These are phyloP conservation scores for Neodiprion lecontei DNA, from an alignment of 1,140 invertebrate genomes.

Conservation along the genomic window DNA sequence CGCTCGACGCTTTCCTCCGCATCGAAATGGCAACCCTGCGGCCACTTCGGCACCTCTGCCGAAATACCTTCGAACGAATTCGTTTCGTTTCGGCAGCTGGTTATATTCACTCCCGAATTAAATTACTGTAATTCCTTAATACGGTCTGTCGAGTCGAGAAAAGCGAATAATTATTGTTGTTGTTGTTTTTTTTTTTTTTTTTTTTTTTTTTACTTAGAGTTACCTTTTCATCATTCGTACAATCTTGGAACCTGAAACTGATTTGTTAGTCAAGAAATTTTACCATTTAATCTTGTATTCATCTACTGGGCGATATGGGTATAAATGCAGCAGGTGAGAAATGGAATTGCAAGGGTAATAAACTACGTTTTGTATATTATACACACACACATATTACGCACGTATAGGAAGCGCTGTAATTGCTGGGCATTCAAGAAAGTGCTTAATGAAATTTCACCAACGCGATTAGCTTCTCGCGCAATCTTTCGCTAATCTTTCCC, in stretches of 20 bases:
- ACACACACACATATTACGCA: neutral
- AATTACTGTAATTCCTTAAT: neutral
- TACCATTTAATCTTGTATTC: neutral
- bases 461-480: constrained; percentile 28
- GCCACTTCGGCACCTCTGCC: neutral
- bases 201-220: too few relatives aligned
- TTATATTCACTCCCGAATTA: neutral
- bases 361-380: constrained; percentile 18
- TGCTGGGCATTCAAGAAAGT: constrained; percentile 30
- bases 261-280: too few relatives aligned
- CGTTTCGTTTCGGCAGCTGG: neutral
- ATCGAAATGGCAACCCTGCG: neutral
- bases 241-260: too few relatives aligned
- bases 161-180: neutral
- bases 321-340: constrained; percentile 14
- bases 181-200: too few relatives aligned
- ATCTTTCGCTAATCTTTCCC: neutral
- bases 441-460: constrained; percentile 34
- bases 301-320: neutral
- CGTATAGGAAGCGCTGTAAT: constrained; percentile 17
- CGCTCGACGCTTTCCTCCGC: neutral
- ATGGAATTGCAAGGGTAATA: constrained; percentile 25
- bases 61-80: neutral
- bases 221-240: too few relatives aligned
- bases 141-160: neutral